These are phyloP conservation scores for Neomonachus schauinslandi DNA, from an alignment of 2,113 vertebrate genomes.

Conservation along the genomic window DNA sequence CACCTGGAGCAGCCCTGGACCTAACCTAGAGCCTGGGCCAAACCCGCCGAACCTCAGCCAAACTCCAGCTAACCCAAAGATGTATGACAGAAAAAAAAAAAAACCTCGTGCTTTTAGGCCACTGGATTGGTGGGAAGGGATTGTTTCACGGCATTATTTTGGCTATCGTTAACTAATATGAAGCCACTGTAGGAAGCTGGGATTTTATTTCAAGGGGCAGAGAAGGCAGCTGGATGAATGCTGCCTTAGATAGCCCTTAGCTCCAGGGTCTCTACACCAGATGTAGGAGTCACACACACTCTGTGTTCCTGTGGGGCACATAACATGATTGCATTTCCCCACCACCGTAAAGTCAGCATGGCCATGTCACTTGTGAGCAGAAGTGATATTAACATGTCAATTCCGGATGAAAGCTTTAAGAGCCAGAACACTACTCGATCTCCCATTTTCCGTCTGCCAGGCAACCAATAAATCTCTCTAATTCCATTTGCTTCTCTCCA, in stretches of 20 bases:
- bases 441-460: background rate
- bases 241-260: background rate
- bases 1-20: background rate
- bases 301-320: background rate
- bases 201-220: background rate
- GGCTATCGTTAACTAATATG: background rate
- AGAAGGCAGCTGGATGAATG: background rate
- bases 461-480: background rate
- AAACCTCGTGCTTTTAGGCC: background rate
- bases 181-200: background rate
- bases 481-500: background rate
- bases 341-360: background rate
- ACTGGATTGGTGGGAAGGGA: background rate
- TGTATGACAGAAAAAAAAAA: background rate
- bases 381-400: background rate
- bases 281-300: background rate
- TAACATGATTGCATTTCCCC: background rate
- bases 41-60: background rate
- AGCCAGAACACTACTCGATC: rapidly evolving
- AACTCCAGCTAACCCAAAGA: background rate
- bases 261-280: background rate
- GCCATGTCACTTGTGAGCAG: background rate
- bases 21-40: background rate
- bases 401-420: background rate
- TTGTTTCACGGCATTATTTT: background rate